Percentiles rank a stretch among this genome's conserved stretches.
These are phyloP conservation scores for Pheosia tremula DNA, from an alignment of 2,888 invertebrate species.

Conservation along the genomic window DNA sequence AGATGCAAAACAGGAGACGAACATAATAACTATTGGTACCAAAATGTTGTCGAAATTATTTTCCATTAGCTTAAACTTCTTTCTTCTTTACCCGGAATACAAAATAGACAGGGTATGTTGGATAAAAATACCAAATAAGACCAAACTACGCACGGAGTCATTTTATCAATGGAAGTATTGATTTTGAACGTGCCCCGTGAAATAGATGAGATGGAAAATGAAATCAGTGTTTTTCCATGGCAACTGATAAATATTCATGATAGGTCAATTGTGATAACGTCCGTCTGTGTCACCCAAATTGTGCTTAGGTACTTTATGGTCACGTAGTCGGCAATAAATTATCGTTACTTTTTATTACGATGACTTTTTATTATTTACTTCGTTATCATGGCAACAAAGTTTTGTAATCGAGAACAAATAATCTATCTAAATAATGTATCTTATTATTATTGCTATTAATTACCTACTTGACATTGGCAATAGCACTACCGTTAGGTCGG, in stretches of 20 bases:
- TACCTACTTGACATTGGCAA: too few relatives aligned
- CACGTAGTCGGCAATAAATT: slow-evolving; percentile 3
- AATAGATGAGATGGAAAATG: slow-evolving; percentile 44
- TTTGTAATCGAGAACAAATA: neutral
- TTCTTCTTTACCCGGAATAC: too few relatives aligned
- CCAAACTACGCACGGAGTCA: slow-evolving; percentile 13
- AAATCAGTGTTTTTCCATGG: slow-evolving; percentile 70
- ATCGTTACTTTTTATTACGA: slow-evolving; percentile 3
- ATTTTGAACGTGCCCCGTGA: slow-evolving; percentile 37
- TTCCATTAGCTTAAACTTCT: too few relatives aligned
- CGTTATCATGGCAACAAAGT: neutral
- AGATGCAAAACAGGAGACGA: too few relatives aligned
- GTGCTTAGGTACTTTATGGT: slow-evolving; percentile 11
- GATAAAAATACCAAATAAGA: slow-evolving; percentile 12
- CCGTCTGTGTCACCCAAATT: slow-evolving; percentile 51
- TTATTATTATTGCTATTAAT: too few relatives aligned
- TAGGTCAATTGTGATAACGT: slow-evolving; percentile 61
- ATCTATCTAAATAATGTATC: too few relatives aligned
- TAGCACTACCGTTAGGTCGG: too few relatives aligned
- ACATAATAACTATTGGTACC: too few relatives aligned
- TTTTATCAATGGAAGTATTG: slow-evolving; percentile 46
- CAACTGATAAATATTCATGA: slow-evolving; percentile 76
- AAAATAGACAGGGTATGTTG: neutral
- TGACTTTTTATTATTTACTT: slow-evolving; percentile 1
- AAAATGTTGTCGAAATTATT: too few relatives aligned